These are phyloP conservation scores for Hapalemur alaotrensis DNA, from an alignment of 2,797 vertebrate species.

Conservation along the genomic window DNA sequence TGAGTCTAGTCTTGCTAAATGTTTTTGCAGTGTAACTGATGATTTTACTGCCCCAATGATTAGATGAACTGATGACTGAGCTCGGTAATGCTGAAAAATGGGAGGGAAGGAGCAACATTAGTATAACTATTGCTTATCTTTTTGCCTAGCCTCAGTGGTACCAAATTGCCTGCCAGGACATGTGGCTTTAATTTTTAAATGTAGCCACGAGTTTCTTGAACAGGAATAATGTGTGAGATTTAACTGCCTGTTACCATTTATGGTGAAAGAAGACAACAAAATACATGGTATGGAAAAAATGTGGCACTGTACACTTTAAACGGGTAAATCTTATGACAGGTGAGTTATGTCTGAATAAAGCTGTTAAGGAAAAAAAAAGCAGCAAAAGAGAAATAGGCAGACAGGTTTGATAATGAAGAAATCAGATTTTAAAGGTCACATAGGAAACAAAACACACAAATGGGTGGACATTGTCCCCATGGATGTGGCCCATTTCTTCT, in stretches of 20 bases:
- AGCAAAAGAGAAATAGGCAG: background rate
- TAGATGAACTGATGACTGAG: background rate
- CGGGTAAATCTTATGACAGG: background rate
- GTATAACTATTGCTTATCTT: background rate
- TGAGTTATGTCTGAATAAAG: conserved; percentile 5
- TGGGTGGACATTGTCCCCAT: background rate
- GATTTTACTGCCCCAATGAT: background rate
- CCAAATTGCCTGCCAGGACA: background rate
- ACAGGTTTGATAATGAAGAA: background rate
- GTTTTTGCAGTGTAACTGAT: background rate
- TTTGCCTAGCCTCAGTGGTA: background rate
- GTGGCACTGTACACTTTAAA: background rate
- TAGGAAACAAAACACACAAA: background rate
- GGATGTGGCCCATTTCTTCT: background rate
- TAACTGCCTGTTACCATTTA: background rate
- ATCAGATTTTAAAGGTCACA: conserved; percentile 23
- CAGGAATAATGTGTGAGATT: background rate
- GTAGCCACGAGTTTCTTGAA: background rate
- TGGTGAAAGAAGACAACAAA: background rate
- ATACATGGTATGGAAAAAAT: background rate
- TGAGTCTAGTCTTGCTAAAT: background rate
- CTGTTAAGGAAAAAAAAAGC: background rate
- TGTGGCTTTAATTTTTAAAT: background rate
- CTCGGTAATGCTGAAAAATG: background rate
- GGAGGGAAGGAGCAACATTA: background rate